Base-by-base conservation (phyloP, 1,140 invertebrate genomes). In the Callitettix versicolor region DNA sequence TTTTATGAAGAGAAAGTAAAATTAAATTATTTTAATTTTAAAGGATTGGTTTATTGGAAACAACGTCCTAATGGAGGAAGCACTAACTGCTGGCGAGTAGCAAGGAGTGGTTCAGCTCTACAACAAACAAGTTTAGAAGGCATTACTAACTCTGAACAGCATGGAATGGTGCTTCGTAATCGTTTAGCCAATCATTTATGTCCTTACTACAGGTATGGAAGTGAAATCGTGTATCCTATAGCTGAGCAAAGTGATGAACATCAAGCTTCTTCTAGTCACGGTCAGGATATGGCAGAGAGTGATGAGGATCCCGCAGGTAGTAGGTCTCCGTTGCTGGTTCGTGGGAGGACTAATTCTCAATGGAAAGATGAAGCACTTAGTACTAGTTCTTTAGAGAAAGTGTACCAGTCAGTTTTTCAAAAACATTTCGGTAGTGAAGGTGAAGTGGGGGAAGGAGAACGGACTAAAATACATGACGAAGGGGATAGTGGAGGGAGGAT, bases 201-300 rank as follows among this genome's bases (percentile, higher is more conserved):
- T 17, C 50, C 50, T 24, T 51, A 51, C 18, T 51, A 51, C n/a
- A 15, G 48, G 7, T 53, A 82, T 63, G 80, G 82, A 43, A 85
- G 82, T 36, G 83, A 87, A 66, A 85, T 87, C 20, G 86, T 88
- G 0, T 86, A 88, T 70, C 84, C 86, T 1, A 89, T 90, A 63
- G 85, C 82, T 2, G 86, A 90, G 71, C 85, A 88, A 65, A 83
- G 80, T 17, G 85, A 88, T 65, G 85, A 89, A 69, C 85, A 84
- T 71, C 76, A 79, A 59, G 81, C 81, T 26, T 82, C 79, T 0
- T 80, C 81, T 63, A 81, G 76, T 52, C 76, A 80, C 40, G 76
- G 82, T 63, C 76, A 79, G 1, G 76, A 79, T 62, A 67, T 78
- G 36, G 80, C 73, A 68, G 67, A 60, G 42, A 62, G 50, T 52